Conservation (phyloP, 2,888 invertebrate genomes). For the Gymnoscelis rufifasciata region DNA sequence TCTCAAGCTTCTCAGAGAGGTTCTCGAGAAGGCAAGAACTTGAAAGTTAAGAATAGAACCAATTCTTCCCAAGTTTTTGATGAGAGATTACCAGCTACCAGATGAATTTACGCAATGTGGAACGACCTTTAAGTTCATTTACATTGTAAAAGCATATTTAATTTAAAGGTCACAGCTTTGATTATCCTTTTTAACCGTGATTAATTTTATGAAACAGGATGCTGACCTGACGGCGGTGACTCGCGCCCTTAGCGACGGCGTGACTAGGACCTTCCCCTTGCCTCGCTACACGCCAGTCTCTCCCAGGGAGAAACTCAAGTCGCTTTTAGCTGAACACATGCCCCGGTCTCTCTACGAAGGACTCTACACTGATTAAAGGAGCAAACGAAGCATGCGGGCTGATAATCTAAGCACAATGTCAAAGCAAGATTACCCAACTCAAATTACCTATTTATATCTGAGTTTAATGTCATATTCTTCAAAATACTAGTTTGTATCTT, state of each 20-base stretch:
- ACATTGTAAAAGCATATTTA: slow-evolving; percentile 1
- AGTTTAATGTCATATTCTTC: too few species aligned
- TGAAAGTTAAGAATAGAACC: too few species aligned
- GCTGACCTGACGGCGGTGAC: slow-evolving; percentile 87
- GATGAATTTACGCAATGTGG: too few species aligned
- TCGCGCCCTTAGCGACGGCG: slow-evolving; percentile 86
- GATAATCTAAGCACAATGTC: too few species aligned
- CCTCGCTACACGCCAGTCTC: slow-evolving; percentile 91
- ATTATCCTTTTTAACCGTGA: slow-evolving; percentile 18
- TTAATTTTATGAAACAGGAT: slow-evolving; percentile 73
- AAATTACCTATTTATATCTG: too few species aligned
- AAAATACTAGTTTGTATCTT: too few species aligned
- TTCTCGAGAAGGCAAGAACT: too few species aligned
- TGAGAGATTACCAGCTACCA: too few species aligned
- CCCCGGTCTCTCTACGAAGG: slow-evolving; percentile 89
- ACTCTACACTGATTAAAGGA: slow-evolving; percentile 78
- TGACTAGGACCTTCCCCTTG: slow-evolving; percentile 89
- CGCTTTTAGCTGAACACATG: slow-evolving; percentile 88
- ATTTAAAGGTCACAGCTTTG: slow-evolving; percentile 14
- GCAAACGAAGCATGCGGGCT: background rate
- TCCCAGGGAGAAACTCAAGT: slow-evolving; percentile 87
- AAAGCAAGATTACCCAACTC: too few species aligned
- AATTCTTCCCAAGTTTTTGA: too few species aligned
- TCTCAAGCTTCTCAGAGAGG: too few species aligned
- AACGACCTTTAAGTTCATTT: background rate